Base-by-base conservation (phyloP, 2,888 invertebrate species). In the Abrostola tripartita region DNA sequence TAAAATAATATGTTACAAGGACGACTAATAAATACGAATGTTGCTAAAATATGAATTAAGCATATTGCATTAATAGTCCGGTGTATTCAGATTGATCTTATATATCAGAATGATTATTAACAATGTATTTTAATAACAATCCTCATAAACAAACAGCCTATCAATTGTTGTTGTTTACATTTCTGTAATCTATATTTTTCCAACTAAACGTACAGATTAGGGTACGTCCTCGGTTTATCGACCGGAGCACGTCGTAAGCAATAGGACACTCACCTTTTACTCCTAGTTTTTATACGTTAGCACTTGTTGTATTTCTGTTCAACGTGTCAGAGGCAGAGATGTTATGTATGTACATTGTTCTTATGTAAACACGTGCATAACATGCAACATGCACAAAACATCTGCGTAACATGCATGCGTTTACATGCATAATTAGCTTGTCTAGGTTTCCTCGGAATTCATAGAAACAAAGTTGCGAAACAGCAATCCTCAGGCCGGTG, bases 401-500 rank as follows among this genome's bases (percentile, higher is more conserved):
- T 47, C 44, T 47, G 44, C 44, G 44, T 47, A 47, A 47, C 44
- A 47, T 47, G 24, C 24, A 47, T 47, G 44, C 44, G 24, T 47
- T 47, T 47, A 47, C 44, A 47, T 47, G 24, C 44, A 47, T 47
- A 24, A 47, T 47, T 47, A 24, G 14, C 44, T 47, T 12, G 44
- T 47, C 44, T 47, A 14, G 24, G 44, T 47, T 47, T 47, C 14
- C 44, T 47, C 24, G 24, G 24, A 47, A 9, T 24, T 56, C 36
- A n/a, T 49, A 54, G 24, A 51, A 51, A 36, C 6, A 62, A 2
- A 53, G 0, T 47, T 5, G 14, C 9, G 6, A 24, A 47, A 44
- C 7, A 12, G 12, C 37, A 42, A 42, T 42, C 24, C 1, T 24
- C 40, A 59, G 54, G 11, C 36, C 14, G 5, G 71, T 60, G 71